These are phyloP conservation scores for Glyptemys insculpta DNA, from an alignment of 2,797 vertebrate species.

Conservation along the genomic window DNA sequence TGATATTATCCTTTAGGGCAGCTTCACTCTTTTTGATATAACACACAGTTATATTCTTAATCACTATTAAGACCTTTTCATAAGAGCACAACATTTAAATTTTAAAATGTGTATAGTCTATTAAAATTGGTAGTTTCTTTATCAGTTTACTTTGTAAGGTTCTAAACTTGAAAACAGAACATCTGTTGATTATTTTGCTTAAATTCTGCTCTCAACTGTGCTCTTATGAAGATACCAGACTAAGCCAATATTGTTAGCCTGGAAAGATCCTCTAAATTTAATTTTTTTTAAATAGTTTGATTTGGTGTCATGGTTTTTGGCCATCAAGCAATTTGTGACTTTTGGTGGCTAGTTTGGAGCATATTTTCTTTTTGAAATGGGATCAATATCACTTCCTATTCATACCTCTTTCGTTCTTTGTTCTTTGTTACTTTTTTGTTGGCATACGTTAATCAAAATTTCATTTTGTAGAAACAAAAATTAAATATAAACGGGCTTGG, in stretches of 20 bases:
- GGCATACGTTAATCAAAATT: conserved; percentile 74
- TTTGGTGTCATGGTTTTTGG: conserved; percentile 24
- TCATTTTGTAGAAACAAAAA: conserved; percentile 65
- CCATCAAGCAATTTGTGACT: conserved; percentile 43
- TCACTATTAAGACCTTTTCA: conserved; percentile 62
- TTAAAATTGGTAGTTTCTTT: neutral
- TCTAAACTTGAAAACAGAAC: conserved; percentile 2
- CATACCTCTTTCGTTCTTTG: conserved; percentile 57
- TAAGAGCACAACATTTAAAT: conserved; percentile 75
- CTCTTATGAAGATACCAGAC: conserved; percentile 72
- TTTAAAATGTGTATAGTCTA: conserved; percentile 16
- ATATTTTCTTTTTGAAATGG: conserved; percentile 48
- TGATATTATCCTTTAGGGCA: conserved; percentile 75
- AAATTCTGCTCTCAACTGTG: conserved; percentile 49
- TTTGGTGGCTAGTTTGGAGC: conserved; percentile 54
- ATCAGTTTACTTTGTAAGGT: conserved; percentile 10
- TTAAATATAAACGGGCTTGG: conserved; percentile 53
- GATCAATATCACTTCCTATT: conserved; percentile 69
- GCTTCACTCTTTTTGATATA: conserved; percentile 45
- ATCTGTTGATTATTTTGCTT: neutral
- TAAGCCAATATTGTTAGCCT: conserved; percentile 39
- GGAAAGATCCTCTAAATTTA: conserved; percentile 33
- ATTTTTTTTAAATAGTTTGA: conserved; percentile 24
- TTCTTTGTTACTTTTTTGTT: conserved; percentile 79
- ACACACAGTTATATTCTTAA: conserved; percentile 1